A percentile compares a stretch with the other conserved stretches of the same genome.
Evolutionary conservation across 2,113 vertebrate genomes (phyloP).

Genomic region (Arothron firmamentum): DNA sequence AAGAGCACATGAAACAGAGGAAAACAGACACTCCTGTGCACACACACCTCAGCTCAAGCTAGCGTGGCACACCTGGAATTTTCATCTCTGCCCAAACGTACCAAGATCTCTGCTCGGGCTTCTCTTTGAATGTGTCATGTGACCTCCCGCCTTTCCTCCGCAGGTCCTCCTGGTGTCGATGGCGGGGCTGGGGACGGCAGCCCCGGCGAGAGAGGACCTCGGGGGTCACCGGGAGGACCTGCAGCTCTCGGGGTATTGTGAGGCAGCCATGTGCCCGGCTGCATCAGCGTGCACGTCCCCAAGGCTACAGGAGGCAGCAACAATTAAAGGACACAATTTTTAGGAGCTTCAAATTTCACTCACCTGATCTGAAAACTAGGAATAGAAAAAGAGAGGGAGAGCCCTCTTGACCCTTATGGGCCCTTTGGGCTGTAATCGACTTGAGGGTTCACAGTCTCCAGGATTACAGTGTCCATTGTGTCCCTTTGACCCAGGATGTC

Average conservation of each 20-base stretch:
- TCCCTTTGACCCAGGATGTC: too few relatives aligned
- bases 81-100: neutral
- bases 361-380: slow-evolving; percentile 40
- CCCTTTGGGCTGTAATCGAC: slow-evolving; percentile 87
- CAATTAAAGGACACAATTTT: slow-evolving; percentile 82
- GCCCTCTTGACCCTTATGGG: slow-evolving; percentile 81
- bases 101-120: too few relatives aligned
- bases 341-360: slow-evolving; percentile 48
- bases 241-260: too few relatives aligned
- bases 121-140: too few relatives aligned
- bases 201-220: too few relatives aligned
- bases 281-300: slow-evolving; percentile 89
- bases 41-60: neutral
- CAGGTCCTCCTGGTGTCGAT: too few relatives aligned
- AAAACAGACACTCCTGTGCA: slow-evolving; percentile 12
- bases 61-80: slow-evolving; percentile 14
- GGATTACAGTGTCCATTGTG: slow-evolving; percentile 92
- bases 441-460: slow-evolving; percentile 83
- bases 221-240: too few relatives aligned
- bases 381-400: slow-evolving; percentile 32
- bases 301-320: slow-evolving; percentile 81
- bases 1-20: slow-evolving; percentile 32
- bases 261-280: slow-evolving; percentile 88
- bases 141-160: too few relatives aligned
- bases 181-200: too few relatives aligned